A percentile compares a stretch with the other conserved stretches of the same genome.
Evolutionary conservation across 2,797 vertebrate species (phyloP).

Genomic region (Mycteria americana): DNA sequence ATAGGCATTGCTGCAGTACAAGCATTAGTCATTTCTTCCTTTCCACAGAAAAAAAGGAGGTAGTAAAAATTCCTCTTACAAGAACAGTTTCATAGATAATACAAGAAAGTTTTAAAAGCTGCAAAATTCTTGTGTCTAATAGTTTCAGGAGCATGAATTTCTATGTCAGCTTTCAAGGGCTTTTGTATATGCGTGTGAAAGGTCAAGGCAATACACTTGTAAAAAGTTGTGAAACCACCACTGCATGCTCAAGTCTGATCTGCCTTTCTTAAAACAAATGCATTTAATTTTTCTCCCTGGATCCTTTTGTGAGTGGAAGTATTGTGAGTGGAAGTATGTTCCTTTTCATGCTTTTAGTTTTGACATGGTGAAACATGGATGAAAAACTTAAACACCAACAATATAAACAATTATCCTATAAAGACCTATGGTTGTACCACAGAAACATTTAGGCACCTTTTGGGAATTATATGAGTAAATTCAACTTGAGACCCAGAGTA

Average conservation of each 20-base stretch:
- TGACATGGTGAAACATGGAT: not conserved
- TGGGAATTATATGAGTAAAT: not conserved
- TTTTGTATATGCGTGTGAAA: not conserved
- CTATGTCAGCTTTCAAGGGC: not conserved
- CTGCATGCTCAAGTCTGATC: not conserved
- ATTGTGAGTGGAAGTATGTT: not conserved
- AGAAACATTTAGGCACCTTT: not conserved
- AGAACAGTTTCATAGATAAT: not conserved
- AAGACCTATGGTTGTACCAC: not conserved
- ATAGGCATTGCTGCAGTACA: not conserved
- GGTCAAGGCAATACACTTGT: not conserved
- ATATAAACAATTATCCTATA: not conserved
- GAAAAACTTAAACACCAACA: not conserved
- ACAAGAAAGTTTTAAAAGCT: not conserved
- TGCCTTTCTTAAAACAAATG: not conserved
- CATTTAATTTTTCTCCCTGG: not conserved
- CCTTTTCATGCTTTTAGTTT: not conserved
- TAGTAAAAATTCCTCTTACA: not conserved
- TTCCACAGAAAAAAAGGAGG: not conserved
- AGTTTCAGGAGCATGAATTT: not conserved
- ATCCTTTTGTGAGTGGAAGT: not conserved
- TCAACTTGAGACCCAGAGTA: not conserved
- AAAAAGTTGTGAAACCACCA: not conserved
- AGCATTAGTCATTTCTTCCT: not conserved
- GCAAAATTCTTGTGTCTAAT: not conserved